Evolutionary conservation across 2,888 invertebrate genomes (phyloP).

Genomic region (Papilio protenor): DNA sequence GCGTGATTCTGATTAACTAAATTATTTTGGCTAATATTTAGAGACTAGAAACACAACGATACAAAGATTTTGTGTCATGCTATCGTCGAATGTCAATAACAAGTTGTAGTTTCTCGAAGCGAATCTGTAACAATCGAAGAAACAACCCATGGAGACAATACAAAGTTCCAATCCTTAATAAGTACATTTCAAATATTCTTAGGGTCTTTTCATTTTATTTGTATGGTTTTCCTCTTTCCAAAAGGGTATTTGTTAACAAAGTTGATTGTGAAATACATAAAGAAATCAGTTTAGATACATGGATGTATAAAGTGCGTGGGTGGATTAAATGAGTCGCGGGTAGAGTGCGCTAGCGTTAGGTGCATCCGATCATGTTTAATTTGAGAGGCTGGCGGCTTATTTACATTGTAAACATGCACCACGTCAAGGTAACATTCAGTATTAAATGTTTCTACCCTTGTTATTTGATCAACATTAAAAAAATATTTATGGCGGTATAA

Average conservation of each 20-base stretch:
- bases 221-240: neutral
- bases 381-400: slow-evolving; percentile 31
- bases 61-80: neutral
- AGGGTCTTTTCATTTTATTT: neutral
- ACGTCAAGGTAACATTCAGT: slow-evolving; percentile 21
- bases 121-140: no score
- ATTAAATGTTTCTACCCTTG: slow-evolving; percentile 19
- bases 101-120: no score
- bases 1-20: neutral
- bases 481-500: slow-evolving; percentile 19
- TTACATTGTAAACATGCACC: slow-evolving; percentile 35
- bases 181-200: neutral
- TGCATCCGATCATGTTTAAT: slow-evolving; percentile 37
- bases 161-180: neutral
- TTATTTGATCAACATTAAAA: slow-evolving; percentile 27
- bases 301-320: slow-evolving; percentile 26
- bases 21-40: neutral
- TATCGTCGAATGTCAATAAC: no score
- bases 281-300: slow-evolving; percentile 8
- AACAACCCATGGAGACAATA: no score
- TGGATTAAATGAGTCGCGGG: slow-evolving; percentile 24
- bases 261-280: slow-evolving; percentile 17
- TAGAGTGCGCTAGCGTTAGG: slow-evolving; percentile 17
- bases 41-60: neutral
- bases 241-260: slow-evolving; percentile 1